Base-by-base conservation (phyloP, 1,140 invertebrate genomes). In the Diorhabda carinulata region DNA sequence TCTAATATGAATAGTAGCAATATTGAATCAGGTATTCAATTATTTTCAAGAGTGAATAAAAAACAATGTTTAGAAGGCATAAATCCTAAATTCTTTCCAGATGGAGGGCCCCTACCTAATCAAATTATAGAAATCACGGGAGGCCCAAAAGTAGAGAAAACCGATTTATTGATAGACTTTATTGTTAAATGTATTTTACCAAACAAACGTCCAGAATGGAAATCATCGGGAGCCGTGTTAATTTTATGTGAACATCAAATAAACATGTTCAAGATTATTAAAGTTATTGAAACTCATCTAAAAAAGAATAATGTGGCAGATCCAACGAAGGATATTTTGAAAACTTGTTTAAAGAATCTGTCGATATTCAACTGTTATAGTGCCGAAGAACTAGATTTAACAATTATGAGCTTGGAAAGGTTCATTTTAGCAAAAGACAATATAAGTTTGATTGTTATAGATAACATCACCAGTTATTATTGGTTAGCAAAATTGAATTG, bases 21-120 rank as follows among this genome's bases (percentile, higher is more conserved):
- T n/a, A 52, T 69, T 69, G 72, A 75, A 71, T 71, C 72, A 42
- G 73, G 73, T 7, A 68, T 73, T 3, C 72, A 75, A 61, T 58
- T 75, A 1, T 73, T 73, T 66, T 72, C 67, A n/a, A 60, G 73
- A 57, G 10, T 74, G 40, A 69, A 69, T 10, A 59, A 7, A 8
- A 61, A 70, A 59, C 66, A 65, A 40, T 52, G 45, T 47, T 68
- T 74, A 43, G 66, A 64, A 61, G 64, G 66, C 7, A 72, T 74
- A n/a, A 69, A 70, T 61, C 10, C 59, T 42, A 61, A 69, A 63
- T 45, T 74, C 42, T 72, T 74, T 60, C 69, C 72, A 2, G 64
- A 69, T 10, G 70, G 66, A 6, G 73, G 71, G 4, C 66, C 66
- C 52, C 66, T 60, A 40, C 52, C 40, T 8, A 74, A 74, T 44